Evolutionary conservation across 1,140 invertebrate species (phyloP).

Genomic region (Parasteatoda tepidariorum): DNA sequence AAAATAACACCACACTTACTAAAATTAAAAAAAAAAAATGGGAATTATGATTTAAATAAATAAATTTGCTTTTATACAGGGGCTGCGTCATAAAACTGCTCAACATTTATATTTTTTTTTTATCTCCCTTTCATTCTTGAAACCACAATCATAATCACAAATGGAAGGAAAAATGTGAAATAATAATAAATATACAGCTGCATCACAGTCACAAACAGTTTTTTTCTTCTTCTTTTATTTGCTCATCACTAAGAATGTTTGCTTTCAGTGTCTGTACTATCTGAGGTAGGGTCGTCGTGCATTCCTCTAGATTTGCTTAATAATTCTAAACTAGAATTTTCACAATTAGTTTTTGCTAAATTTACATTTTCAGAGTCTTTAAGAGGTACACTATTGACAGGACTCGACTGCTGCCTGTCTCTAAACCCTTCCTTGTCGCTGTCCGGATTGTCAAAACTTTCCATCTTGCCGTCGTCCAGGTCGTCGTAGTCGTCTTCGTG

Average conservation of each 20-base stretch:
- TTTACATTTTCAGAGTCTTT: slow-evolving; percentile 40
- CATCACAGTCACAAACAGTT: slow-evolving; percentile 53
- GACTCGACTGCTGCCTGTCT: slow-evolving; percentile 16
- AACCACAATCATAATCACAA: slow-evolving; percentile 61
- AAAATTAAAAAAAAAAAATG: slow-evolving; percentile 8
- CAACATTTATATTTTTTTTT: slow-evolving; percentile 16
- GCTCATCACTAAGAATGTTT: slow-evolving; percentile 60
- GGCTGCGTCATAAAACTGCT: slow-evolving; percentile 19
- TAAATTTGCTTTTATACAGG: slow-evolving; percentile 47
- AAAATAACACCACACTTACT: slow-evolving; percentile 12
- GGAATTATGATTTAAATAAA: slow-evolving; percentile 57
- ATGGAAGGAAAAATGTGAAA: slow-evolving; percentile 53
- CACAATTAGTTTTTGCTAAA: slow-evolving; percentile 51
- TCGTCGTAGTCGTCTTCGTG: slow-evolving; percentile 65
- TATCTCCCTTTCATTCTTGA: slow-evolving; percentile 46
- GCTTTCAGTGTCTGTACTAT: slow-evolving; percentile 60
- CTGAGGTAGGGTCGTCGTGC: slow-evolving; percentile 61
- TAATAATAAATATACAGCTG: slow-evolving; percentile 60
- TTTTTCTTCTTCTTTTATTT: too few species aligned
- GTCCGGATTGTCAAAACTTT: slow-evolving; percentile 48
- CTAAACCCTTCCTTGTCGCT: slow-evolving; percentile 55
- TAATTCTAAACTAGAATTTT: slow-evolving; percentile 52
- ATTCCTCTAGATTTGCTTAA: slow-evolving; percentile 56
- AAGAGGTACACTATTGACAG: not conserved
- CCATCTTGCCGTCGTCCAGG: slow-evolving; percentile 59